Evolutionary conservation across 2,113 vertebrate genomes (phyloP).

Genomic region (Platanista minor): DNA sequence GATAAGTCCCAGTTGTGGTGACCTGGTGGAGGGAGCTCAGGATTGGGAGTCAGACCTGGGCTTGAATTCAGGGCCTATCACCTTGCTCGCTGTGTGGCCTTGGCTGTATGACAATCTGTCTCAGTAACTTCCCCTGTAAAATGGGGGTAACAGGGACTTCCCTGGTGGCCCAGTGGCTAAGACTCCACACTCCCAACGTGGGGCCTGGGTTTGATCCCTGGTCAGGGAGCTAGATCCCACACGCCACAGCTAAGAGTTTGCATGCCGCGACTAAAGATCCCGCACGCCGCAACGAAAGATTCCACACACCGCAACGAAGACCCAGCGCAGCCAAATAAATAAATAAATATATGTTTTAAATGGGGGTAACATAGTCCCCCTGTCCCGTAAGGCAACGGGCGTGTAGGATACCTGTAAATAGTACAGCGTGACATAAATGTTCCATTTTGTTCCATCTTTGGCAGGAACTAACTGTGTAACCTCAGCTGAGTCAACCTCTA

Average conservation of each 20-base stretch:
- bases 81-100: background rate
- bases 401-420: accelerated
- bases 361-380: background rate
- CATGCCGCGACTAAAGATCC: too few relatives aligned
- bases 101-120: background rate
- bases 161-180: too few relatives aligned
- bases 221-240: too few relatives aligned
- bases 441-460: background rate
- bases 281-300: too few relatives aligned
- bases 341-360: too few relatives aligned
- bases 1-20: background rate
- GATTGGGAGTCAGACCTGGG: background rate
- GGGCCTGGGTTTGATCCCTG: too few relatives aligned
- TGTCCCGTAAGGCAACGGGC: background rate
- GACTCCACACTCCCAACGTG: too few relatives aligned
- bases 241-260: too few relatives aligned
- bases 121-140: background rate
- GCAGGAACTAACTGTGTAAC: background rate
- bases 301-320: too few relatives aligned
- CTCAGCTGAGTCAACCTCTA: background rate
- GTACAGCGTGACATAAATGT: accelerated
- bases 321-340: too few relatives aligned
- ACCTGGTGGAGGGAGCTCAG: background rate
- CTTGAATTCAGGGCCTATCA: background rate
- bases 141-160: too few relatives aligned